Base-by-base conservation (phyloP, 2,888 invertebrate genomes). In the Euplexia lucipara region DNA sequence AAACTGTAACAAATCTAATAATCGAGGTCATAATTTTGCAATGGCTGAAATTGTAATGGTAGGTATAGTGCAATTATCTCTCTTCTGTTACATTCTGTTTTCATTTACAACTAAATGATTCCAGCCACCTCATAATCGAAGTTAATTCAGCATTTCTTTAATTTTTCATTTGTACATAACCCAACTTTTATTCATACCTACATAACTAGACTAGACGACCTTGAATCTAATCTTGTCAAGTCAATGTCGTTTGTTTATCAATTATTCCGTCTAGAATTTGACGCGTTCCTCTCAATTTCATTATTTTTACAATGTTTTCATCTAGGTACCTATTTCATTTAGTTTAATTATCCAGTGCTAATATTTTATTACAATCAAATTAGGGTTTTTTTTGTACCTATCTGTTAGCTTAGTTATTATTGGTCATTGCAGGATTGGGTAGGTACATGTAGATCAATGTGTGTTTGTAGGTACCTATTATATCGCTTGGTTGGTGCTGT, bases 141-240 rank as follows among this genome's bases (percentile, higher is more conserved):
- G 58, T 65, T 71, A 68, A 74, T 76, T 75, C 59, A 68, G 60
- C 73, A 62, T 78, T 72, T 68, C 58, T 70, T 64, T 54, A 60
- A 56, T 66, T 64, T 42, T 60, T 41, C 47, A 54, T 65, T 63
- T 75, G 76, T 73, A 88, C 88, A 88, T 93, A 93, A 94, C 93
- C 93, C 86, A 90, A 93, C 93, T 91, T 93, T 91, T 87, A 84
- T 89, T 86, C 84, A 82, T 85, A 75, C 70, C 72, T 68, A 72
- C 41, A 26, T 57, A 78, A 0, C 84, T 84, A 88, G 88, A 89
- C 91, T 85, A 92, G 91, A 91, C 92, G 94, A 91, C 95, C 95
- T 95, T 95, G 95, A 93, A 88, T 94, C 92, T 94, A 95, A 94
- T 95, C 92, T 93, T 91, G 93, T 92, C 90, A 90, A 91, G 89